Evolutionary conservation across 2,797 vertebrate genomes (phyloP).

Genomic region (Microctenopoma stevenorrisi): DNA sequence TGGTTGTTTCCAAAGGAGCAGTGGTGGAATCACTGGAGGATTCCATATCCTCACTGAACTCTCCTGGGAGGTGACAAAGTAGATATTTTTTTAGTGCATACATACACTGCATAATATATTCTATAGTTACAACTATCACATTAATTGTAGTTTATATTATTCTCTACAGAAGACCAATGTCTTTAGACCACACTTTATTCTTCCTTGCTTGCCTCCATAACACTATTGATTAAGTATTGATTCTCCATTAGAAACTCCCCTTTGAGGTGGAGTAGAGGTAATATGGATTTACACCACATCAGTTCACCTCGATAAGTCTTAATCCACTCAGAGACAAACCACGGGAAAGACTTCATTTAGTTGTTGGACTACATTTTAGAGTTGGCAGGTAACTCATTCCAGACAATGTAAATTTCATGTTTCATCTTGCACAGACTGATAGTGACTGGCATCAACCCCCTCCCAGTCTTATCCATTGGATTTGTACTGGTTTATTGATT

Average conservation of each 20-base stretch:
- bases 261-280: constrained; percentile 89
- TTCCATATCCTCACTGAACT: constrained; percentile 88
- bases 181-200: constrained; percentile 59
- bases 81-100: constrained; percentile 52
- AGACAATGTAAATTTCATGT: constrained; percentile 21
- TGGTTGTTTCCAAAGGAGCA: constrained; percentile 88
- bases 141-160: constrained; percentile 56
- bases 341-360: constrained; percentile 50
- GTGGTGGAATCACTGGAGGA: constrained; percentile 82
- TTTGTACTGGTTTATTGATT: constrained; percentile 95
- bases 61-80: constrained; percentile 80
- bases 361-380: constrained; percentile 41
- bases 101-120: neutral
- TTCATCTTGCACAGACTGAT: constrained; percentile 54
- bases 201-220: constrained; percentile 54
- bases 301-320: constrained; percentile 72
- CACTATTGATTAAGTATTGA: constrained; percentile 95
- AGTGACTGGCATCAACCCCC: constrained; percentile 83
- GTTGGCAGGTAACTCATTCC: constrained; percentile 13
- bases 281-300: constrained; percentile 82
- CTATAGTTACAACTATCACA: constrained; percentile 23
- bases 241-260: constrained; percentile 98
- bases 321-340: constrained; percentile 65
- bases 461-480: constrained; percentile 75
- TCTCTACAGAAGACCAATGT: constrained; percentile 53